Evolutionary conservation across 1,140 invertebrate genomes (phyloP), one percentile per base, ranked within the genome.

Genomic region (Bathynomus jamesi): DNA sequence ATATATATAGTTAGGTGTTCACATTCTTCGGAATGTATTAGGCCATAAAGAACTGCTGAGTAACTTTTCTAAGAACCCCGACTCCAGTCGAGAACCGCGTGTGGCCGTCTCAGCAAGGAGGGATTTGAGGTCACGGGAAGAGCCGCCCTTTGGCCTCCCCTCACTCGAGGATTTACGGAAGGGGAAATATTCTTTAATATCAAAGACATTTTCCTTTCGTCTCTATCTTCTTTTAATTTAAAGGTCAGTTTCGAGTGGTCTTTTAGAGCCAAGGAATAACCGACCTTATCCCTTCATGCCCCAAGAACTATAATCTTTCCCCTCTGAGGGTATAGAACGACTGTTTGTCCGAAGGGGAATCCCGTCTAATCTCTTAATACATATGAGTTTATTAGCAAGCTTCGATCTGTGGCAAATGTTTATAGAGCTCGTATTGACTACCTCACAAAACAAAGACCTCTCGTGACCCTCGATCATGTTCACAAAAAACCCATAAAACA

Each of bases 251-350:
- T 40, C 32, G 32, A 40, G 32, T 40, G 32, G n/a, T 40, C 32
- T 40, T 40, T 40, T 40, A 40, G 21, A 53, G 21, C 25, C 8
- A n/a, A n/a, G 25, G 53, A 69, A 60, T 21, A 60, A 31, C 40
- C 64, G n/a, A 69, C 46, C 64, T 67, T 63, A 31, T 61, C 61
- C 61, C 64, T 13, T 63, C 40, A 32, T 25, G 71, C 31, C 46
- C 10, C 7, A 65, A 61, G 10, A 32, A 28, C n/a, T 32, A 21
- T 27, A 21, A 61, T 61, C 40, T 11, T 21, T 66, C 11, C 10
- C 61, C 7, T 62, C 61, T 62, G 7, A 8, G 10, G 10, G n/a
- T 5, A 62, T 21, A 24, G 8, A 27, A 24, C 8, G 17, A n/a
- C 64, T 5, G 24, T 29, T 25, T 65, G n/a, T 29, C 28, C 64